phyloP scores from a whole-genome alignment of 2,797 vertebrate genomes.

The Nyctalus aviator region DNA sequence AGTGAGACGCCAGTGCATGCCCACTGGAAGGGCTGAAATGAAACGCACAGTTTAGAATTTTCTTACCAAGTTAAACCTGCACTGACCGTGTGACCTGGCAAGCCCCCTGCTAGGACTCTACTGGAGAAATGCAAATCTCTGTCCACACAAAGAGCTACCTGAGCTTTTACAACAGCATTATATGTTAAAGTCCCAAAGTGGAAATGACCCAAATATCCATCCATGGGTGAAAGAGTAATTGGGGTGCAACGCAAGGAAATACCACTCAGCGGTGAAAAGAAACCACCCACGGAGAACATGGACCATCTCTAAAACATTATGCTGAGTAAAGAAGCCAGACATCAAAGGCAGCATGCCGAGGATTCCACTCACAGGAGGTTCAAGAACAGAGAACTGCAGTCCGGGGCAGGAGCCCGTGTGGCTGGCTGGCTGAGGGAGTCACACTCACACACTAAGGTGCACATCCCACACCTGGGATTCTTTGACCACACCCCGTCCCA shows the following conservation, averaged over 20 bases:
- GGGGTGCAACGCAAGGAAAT: rapidly evolving
- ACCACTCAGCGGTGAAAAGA: neutral
- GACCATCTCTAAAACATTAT: neutral
- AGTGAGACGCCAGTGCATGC: neutral
- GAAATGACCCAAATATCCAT: neutral
- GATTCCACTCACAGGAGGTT: neutral
- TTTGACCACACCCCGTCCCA: neutral
- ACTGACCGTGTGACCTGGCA: neutral
- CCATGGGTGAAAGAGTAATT: rapidly evolving
- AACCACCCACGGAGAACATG: rapidly evolving
- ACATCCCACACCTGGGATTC: neutral
- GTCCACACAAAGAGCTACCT: neutral
- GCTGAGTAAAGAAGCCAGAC: neutral
- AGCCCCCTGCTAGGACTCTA: neutral
- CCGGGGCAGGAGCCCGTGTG: neutral
- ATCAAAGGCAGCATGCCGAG: neutral
- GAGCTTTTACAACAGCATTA: too few species aligned
- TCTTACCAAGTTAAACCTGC: neutral
- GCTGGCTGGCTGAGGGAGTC: neutral
- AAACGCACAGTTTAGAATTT: neutral
- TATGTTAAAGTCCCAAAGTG: too few species aligned
- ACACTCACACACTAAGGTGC: neutral
- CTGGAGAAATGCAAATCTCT: neutral
- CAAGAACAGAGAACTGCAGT: neutral
- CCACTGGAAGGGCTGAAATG: neutral